A percentile compares a stretch with the other conserved stretches of the same genome.
Evolutionary conservation across 1,140 invertebrate genomes (phyloP).

Genomic region (Leptopilina boulardi): DNA sequence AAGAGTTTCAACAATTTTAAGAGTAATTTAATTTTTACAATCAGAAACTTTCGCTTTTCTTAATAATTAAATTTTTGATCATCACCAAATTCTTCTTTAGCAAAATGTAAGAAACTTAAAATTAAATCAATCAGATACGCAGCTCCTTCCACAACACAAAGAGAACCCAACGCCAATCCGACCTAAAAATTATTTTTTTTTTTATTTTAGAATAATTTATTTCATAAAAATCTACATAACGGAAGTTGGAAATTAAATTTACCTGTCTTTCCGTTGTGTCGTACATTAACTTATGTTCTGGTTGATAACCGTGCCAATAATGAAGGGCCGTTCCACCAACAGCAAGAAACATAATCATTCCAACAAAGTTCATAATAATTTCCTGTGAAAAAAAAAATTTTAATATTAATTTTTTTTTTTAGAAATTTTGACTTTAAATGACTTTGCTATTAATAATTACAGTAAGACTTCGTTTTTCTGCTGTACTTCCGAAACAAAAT

Average conservation of each 20-base stretch:
- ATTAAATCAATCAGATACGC: conserved; percentile 87
- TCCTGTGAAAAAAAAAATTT: conserved; percentile 78
- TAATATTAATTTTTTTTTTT: conserved; percentile 26
- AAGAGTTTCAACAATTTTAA: too few relatives aligned
- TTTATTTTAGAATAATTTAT: conserved; percentile 10
- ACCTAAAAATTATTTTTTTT: conserved; percentile 74
- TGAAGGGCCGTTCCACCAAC: conserved; percentile 89
- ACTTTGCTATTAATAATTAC: conserved; percentile 61
- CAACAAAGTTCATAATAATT: conserved; percentile 90
- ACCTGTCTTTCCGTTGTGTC: conserved; percentile 84
- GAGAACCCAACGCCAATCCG: conserved; percentile 85
- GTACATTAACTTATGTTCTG: conserved; percentile 83
- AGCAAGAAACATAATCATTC: conserved; percentile 87
- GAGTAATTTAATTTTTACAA: neutral
- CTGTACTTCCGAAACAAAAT: conserved; percentile 83
- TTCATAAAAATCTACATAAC: neutral
- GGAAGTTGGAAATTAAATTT: conserved; percentile 49
- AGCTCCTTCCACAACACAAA: conserved; percentile 87
- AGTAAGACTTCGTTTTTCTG: conserved; percentile 82
- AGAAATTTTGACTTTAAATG: neutral
- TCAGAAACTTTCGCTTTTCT: neutral
- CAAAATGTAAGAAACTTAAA: conserved; percentile 84
- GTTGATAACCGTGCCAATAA: conserved; percentile 90
- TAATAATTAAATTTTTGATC: conserved; percentile 9
- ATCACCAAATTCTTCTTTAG: conserved; percentile 78